A percentile compares a stretch with the other conserved stretches of the same genome.
phyloP scores from a whole-genome alignment of 2,113 vertebrate genomes.

The Sclerurus mexicanus region DNA sequence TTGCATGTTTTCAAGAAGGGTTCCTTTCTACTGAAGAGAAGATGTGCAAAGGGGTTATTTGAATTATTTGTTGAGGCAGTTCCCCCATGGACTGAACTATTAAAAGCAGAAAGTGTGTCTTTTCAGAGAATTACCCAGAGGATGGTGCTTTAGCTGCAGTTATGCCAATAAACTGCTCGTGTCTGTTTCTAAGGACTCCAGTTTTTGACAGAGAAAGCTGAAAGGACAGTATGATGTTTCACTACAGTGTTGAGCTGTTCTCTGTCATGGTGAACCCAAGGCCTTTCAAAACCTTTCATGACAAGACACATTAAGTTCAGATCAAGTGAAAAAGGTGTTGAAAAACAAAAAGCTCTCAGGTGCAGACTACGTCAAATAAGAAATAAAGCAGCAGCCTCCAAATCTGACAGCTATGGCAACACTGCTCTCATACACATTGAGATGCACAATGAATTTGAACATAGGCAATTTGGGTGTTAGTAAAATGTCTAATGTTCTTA shows the following conservation, averaged over 20 bases:
- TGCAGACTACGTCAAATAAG: background rate
- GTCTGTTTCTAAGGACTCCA: background rate
- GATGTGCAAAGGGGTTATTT: background rate
- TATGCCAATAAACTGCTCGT: background rate
- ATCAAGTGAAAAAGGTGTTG: background rate
- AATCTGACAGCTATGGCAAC: background rate
- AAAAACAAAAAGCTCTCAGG: background rate
- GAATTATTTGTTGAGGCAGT: background rate
- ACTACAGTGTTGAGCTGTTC: background rate
- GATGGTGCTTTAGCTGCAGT: background rate
- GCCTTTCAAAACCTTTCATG: background rate
- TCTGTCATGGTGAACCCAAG: background rate
- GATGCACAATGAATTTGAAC: background rate
- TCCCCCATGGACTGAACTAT: rapidly evolving
- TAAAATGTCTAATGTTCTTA: background rate
- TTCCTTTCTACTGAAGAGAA: background rate
- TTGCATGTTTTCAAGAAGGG: background rate
- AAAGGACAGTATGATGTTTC: background rate
- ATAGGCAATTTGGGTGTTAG: background rate
- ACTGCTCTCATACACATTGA: rapidly evolving
- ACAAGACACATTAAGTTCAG: background rate
- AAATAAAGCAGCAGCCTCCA: background rate
- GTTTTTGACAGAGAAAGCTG: background rate
- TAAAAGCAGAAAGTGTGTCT: background rate
- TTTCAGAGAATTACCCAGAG: rapidly evolving